Evolutionary conservation across 2,113 vertebrate genomes (phyloP), one percentile per base, ranked within the genome.

Genomic region (Alligator mississippiensis): DNA sequence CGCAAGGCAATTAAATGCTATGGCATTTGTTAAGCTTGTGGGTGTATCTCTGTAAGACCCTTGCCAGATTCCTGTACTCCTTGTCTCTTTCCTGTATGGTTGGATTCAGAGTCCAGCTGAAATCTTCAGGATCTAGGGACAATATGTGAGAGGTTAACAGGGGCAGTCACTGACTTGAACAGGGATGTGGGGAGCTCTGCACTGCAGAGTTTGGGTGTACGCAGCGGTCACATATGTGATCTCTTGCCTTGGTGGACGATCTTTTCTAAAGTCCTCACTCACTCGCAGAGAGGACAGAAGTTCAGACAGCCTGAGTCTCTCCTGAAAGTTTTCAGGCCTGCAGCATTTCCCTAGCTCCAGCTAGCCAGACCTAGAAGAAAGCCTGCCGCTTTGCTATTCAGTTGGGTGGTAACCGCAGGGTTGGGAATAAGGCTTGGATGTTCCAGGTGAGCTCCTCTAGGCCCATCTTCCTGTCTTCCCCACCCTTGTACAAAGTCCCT

Each of bases 111-210:
- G 27, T 38, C 21, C 21, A 72, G 2, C n/a, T 13, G 77, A 85
- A 80, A 19, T 70, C 5, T 34, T 1, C 0, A 1, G 61, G 58
- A 5, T 7, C 15, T 22, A 18, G 58, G 76, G n/a, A 14, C 5
- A 21, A 54, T 9, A 16, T 80, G 74, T 28, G 62, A 28, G 13
- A 1, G 0, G 17, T 4, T 74, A 64, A 47, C 21, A 55, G 21
- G 61, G 6, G 61, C 18, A 9, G 17, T 38, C 82, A n/a, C 11
- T n/a, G 61, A 75, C 54, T 68, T 3, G 1, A 5, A 34, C 14
- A 72, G 77, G 27, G 63, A 1, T 27, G 68, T 34, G 57, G 58
- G 13, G 22, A 75, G 15, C 0, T 0, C 30, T 30, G 60, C 57
- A 38, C 70, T 38, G 30, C 63, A 62, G 80, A 81, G 3, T 60